Evolutionary conservation across 2,113 vertebrate species (phyloP), one percentile per base, ranked within the genome.

Genomic region (Podarcis muralis): DNA sequence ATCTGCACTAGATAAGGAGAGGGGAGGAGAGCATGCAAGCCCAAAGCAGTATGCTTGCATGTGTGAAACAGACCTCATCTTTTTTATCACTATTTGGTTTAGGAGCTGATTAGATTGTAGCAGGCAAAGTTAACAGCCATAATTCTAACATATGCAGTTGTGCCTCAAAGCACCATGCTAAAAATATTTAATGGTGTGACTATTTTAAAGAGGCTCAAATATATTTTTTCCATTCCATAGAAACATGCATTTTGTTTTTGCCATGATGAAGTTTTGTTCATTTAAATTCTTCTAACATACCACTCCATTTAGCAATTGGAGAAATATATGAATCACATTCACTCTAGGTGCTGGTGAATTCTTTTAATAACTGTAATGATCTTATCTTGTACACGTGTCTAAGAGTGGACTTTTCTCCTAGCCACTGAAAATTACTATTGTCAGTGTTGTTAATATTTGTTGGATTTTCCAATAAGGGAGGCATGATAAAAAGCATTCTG

Each of bases 281-380:
- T 88, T 93, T 91, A 93, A 93, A 93, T 93, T 87, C 0, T 5
- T 66, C 48, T 85, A 53, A 92, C 87, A 85, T 85, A 7, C 35
- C 25, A 92, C 89, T 66, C 30, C n/a, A 22, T 91, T 90, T 89
- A 91, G 92, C 76, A 92, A 76, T 59, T 90, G 4, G 43, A 68
- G 81, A 15, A 76, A n/a, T 6, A 53, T 66, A 91, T 92, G 43
- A 93, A 83, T 40, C 90, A 91, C 85, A 91, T 43, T 86, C 40
- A 86, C 79, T 85, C 84, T 75, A 80, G 88, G 3, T 27, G 81
- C 87, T 80, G 57, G 15, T 86, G 79, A 90, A 59, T 93, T 87
- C 87, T 94, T 93, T 30, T 75, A 95, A 66, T 0, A 87, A 76
- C 2, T 12, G 20, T 20, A 65, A 2, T 72, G 85, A 48, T 1